Conservation (phyloP, 2,888 invertebrate genomes). For the Tachystola acroxantha region DNA sequence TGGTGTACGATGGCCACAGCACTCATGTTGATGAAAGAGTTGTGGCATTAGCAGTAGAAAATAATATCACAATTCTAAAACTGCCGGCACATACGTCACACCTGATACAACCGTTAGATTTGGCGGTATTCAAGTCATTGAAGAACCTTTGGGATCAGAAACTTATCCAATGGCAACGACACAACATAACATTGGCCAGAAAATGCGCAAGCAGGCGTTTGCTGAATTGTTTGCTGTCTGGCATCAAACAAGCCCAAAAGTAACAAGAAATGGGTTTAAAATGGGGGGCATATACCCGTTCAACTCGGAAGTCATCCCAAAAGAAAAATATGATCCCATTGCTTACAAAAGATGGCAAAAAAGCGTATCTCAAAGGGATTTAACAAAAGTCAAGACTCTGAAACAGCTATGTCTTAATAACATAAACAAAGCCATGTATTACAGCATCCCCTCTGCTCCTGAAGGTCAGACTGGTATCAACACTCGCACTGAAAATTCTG, state of each 20-base stretch:
- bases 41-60: slow-evolving; percentile 9
- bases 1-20: slow-evolving; percentile 34
- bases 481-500: too few species aligned
- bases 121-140: slow-evolving; percentile 26
- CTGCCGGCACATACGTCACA: slow-evolving; percentile 31
- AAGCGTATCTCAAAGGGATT: neutral
- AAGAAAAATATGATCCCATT: slow-evolving; percentile 8
- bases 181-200: slow-evolving; percentile 17
- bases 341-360: slow-evolving; percentile 8
- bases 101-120: slow-evolving; percentile 27
- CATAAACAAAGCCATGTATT: neutral
- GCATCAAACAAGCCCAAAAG: slow-evolving; percentile 9
- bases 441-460: neutral
- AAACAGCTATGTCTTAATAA: slow-evolving; percentile 8
- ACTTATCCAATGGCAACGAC: slow-evolving; percentile 20
- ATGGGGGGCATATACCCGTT: slow-evolving; percentile 18
- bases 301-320: slow-evolving; percentile 6
- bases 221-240: slow-evolving; percentile 10
- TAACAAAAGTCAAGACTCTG: slow-evolving; percentile 4
- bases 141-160: slow-evolving; percentile 21
- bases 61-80: slow-evolving; percentile 24
- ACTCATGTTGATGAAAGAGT: slow-evolving; percentile 22
- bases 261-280: slow-evolving; percentile 19
- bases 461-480: neutral
- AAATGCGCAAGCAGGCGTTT: slow-evolving; percentile 15